Percentiles rank a stretch among this genome's conserved stretches.
Evolutionary conservation across 2,113 vertebrate species (phyloP).

Genomic region (Cynopterus brachyotis): DNA sequence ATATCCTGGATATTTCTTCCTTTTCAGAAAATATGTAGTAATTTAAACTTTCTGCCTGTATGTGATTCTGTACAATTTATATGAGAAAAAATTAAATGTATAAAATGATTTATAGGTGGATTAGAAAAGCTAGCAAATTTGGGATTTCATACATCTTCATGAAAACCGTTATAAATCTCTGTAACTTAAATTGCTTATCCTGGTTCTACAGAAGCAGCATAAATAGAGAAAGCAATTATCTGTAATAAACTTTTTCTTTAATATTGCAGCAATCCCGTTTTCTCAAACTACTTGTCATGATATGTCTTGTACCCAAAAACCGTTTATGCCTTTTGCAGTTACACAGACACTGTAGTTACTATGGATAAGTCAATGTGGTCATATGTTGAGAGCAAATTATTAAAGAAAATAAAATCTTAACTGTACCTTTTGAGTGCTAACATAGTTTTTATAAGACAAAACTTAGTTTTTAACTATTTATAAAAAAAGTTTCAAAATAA

Average conservation of each 20-base stretch:
- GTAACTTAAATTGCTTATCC: constrained; percentile 83
- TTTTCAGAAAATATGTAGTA: constrained; percentile 73
- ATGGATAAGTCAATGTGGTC: neutral
- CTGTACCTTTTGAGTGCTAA: neutral
- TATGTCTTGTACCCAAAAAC: constrained; percentile 62
- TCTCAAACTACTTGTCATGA: constrained; percentile 65
- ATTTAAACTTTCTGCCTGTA: constrained; percentile 77
- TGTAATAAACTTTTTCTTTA: constrained; percentile 86
- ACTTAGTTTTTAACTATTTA: neutral
- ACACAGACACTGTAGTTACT: constrained; percentile 27
- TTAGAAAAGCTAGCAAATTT: constrained; percentile 80
- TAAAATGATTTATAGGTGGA: constrained; percentile 85
- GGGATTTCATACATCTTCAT: constrained; percentile 85
- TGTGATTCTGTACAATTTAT: constrained; percentile 77
- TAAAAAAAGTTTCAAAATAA: neutral
- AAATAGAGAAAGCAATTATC: constrained; percentile 85
- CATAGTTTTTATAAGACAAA: neutral
- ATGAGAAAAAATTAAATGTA: constrained; percentile 82
- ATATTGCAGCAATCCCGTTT: constrained; percentile 77
- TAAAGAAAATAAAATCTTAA: neutral
- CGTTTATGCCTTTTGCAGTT: neutral
- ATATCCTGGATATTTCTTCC: constrained; percentile 7
- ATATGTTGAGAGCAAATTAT: constrained; percentile 50
- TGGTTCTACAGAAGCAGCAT: constrained; percentile 77
- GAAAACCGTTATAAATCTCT: constrained; percentile 86